Base-by-base conservation (phyloP, 2,113 vertebrate genomes). In the Barnardius zonarius region DNA sequence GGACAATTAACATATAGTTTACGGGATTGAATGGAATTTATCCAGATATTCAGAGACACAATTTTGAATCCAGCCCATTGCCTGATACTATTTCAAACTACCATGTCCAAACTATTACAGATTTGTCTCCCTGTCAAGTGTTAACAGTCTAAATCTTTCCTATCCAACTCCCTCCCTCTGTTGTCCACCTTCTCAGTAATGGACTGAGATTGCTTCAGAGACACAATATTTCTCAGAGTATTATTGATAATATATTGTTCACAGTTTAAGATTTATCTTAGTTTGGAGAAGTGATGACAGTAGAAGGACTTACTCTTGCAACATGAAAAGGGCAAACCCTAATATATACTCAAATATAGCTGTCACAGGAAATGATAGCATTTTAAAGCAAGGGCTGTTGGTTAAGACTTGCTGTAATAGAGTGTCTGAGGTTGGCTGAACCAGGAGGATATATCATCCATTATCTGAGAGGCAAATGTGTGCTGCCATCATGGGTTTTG, bases 131-230 rank as follows among this genome's bases (percentile, higher is more conserved):
- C 33, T 87, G 44, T 33, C 52, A 64, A 22, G 9, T 63, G 17
- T 70, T 78, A 78, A 44, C 19, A 62, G 82, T 44, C 75, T 23
- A 72, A 78, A 68, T 64, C 7, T 76, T 72, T 73, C 31, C 35
- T 79, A 3, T 16, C 43, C 23, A 4, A 2, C 5, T 7, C 7
- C 8, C 17, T 6, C 5, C 4, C 12, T 6, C 4, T 91, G 72
- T 59, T 30, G 10, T 37, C 35, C 17, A 17, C 49, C 4, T 37
- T 72, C 22, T 83, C 46, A 46, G 5, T 30, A 41, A 57, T 1
- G 8, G 39, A 22, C 59, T 80, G n/a, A 69, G 74, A 59, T 63
- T 28, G 57, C 22, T 49, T 66, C 9, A 57, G 30, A 33, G 46
- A 9, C 18, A 44, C 41, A 49, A 22, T 66, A 35, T 55, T 88